Base-by-base conservation (phyloP, 2,888 invertebrate genomes). In the Junonia oenone region DNA sequence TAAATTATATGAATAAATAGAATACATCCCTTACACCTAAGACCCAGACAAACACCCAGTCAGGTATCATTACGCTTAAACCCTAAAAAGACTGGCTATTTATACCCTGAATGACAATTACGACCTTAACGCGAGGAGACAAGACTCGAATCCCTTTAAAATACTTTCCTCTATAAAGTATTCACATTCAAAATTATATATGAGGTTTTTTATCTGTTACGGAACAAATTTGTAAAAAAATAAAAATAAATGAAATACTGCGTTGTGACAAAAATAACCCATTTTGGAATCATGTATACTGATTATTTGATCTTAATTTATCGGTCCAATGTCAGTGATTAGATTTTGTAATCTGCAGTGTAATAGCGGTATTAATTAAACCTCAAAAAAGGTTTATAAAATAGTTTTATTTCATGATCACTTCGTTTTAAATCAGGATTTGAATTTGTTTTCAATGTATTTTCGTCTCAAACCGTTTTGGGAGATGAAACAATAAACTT, bases 1-100 rank as follows among this genome's bases (percentile, higher is more conserved):
- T 6, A 14, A 35, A 35, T 35, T 13, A 13, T 35, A 13, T 35
- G 35, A 14, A 13, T 35, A 13, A 13, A 17, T 48, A 29, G 60
- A 61, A 58, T 61, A 58, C 60, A 61, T 55, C 58, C 58, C 31
- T 33, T 38, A 22, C 49, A 51, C 51, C 26, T 51, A 55, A 56
- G 46, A 45, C 35, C 46, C 47, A 56, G 33, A 33, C 43, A 37
- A n/a, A 46, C 43, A 50, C 52, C 60, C 55, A 58, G 60, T 61
- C 60, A 53, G 48, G 49, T 56, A 62, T 46, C 40, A 47, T 53
- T 61, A 63, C 61, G 63, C 61, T 63, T 61, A 61, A 50, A 62
- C 37, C 47, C 33, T 22, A 55, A 40, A 29, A 63, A 63, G 62
- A 63, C 62, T 63, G 62, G 62, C 47, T 61, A 63, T 56, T 62